Evolutionary conservation across 2,113 vertebrate species (phyloP).

Genomic region (Grammomys surdaster): DNA sequence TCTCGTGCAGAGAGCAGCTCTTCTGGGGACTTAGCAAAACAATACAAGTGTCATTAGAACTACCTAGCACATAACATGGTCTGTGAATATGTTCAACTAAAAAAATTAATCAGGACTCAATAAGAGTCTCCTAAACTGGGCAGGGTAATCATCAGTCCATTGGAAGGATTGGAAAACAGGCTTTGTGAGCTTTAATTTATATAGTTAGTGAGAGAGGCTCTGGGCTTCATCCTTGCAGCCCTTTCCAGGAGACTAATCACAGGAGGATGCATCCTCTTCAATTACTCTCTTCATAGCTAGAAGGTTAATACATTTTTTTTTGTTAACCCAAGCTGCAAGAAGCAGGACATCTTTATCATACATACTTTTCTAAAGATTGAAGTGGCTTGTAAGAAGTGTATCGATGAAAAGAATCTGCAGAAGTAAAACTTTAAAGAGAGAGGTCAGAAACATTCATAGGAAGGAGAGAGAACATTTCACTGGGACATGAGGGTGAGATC

Average conservation of each 20-base stretch:
- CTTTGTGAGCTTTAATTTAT: neutral
- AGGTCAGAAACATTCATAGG: slow-evolving; percentile 18
- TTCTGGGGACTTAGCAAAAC: slow-evolving; percentile 15
- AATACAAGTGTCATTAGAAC: neutral
- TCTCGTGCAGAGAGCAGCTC: neutral
- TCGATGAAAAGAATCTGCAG: slow-evolving; percentile 53
- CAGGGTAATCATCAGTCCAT: slow-evolving; percentile 6
- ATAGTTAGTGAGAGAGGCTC: slow-evolving; percentile 59
- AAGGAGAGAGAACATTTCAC: slow-evolving; percentile 45
- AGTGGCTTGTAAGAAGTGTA: slow-evolving; percentile 70
- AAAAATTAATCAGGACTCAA: neutral
- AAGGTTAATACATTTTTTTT: slow-evolving; percentile 80
- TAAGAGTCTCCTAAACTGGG: slow-evolving; percentile 12
- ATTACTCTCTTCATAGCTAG: slow-evolving; percentile 59
- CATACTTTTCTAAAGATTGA: slow-evolving; percentile 71
- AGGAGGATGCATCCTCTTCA: neutral
- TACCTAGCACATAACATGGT: neutral
- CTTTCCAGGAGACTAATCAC: slow-evolving; percentile 58
- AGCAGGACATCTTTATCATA: slow-evolving; percentile 75
- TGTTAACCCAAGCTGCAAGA: slow-evolving; percentile 68
- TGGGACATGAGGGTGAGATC: slow-evolving; percentile 24
- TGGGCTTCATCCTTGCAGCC: slow-evolving; percentile 71
- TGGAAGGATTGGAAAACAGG: slow-evolving; percentile 34
- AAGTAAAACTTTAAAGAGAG: neutral
- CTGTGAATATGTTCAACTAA: neutral